Base-by-base conservation (phyloP, 2,113 vertebrate genomes). In the Heterochromis multidens region DNA sequence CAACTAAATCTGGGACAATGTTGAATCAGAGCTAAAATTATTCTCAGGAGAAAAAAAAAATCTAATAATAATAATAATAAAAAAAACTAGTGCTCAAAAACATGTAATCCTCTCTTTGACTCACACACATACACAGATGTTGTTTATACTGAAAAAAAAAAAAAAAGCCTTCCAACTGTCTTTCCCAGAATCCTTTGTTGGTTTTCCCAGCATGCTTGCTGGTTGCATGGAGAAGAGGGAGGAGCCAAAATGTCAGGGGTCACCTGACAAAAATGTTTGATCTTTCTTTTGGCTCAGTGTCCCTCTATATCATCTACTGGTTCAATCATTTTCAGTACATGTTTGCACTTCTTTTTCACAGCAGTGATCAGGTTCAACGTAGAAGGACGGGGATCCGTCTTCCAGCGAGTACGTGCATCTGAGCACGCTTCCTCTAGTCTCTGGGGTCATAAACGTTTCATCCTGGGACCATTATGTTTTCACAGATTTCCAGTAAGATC, bases 141-240 rank as follows among this genome's bases (percentile, higher is more conserved):
- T 94, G 89, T 94, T 93, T 90, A 14, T 90, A 70, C 46, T 88
- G 57, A 31, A 58, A 46, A 86, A 88, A 27, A 27, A 0, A 0
- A 0, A 0, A 0, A 1, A 19, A 72, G 54, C 67, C 89, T 90
- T 87, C 91, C 92, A 87, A 77, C 84, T 31, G 89, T 85, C 88
- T 89, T 94, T 94, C 92, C 93, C 91, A 93, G 87, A 93, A 90
- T 90, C 88, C 86, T 57, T 92, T 95, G 89, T 93, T 94, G 87
- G 87, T 92, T 79, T 86, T 90, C 89, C 43, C 92, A 93, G 92
- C 90, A 83, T 60, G 93, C 88, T 80, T 10, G 29, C 86, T 82
- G 87, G 80, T 88, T 93, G 83, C 80, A 88, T 29, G 63, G 67
- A 84, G 82, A 78, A 85, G 29, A 17, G n/a, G 86, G 88, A 43